phyloP scores from a whole-genome alignment of 2,888 invertebrate species.

The Hemithea aestivaria region DNA sequence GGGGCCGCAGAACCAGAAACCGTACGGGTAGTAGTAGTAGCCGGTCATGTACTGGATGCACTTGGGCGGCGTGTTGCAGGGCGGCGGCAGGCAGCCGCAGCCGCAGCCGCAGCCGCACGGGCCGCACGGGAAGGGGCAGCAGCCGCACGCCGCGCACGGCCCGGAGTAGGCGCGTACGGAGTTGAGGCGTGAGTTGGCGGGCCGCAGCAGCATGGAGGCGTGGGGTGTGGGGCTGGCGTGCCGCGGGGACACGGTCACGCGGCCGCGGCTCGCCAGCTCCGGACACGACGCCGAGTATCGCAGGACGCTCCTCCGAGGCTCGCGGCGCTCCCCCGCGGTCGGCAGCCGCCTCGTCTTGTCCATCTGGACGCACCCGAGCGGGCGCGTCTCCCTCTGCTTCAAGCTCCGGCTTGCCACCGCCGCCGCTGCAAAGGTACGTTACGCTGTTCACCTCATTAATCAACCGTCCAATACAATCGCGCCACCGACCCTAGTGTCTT shows the following conservation, averaged over 20 bases:
- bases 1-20: constrained; percentile 64
- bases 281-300: constrained; percentile 50
- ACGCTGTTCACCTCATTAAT: constrained; percentile 54
- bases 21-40: constrained; percentile 66
- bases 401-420: constrained; percentile 45
- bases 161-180: constrained; percentile 30
- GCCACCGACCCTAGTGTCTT: too few relatives aligned
- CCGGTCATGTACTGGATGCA: constrained; percentile 63
- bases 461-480: constrained; percentile 39
- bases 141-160: constrained; percentile 23
- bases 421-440: constrained; percentile 61
- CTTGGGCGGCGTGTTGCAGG: constrained; percentile 51
- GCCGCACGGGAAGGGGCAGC: constrained; percentile 40
- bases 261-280: constrained; percentile 27
- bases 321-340: constrained; percentile 22
- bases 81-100: constrained; percentile 52
- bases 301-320: constrained; percentile 18
- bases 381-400: constrained; percentile 37
- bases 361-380: constrained; percentile 34
- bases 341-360: constrained; percentile 33
- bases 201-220: constrained; percentile 14
- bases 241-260: constrained; percentile 21
- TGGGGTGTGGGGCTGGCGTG: constrained; percentile 28
- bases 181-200: constrained; percentile 5
- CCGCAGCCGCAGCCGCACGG: constrained; percentile 41